phyloP scores from a whole-genome alignment of 2,797 vertebrate species.

The Podarcis siculus region DNA sequence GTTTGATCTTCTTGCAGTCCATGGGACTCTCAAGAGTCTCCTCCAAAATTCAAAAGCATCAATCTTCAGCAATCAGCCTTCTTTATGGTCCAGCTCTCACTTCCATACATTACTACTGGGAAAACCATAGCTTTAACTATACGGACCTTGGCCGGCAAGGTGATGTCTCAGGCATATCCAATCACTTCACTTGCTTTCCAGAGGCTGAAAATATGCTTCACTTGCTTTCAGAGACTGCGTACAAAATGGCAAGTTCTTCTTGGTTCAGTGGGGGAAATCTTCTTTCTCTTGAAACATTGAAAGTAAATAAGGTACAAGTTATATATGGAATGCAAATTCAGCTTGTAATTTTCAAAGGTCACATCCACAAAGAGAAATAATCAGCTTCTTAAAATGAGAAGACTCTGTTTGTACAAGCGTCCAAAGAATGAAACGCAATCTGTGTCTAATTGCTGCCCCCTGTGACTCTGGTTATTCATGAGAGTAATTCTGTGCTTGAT shows the following conservation, averaged over 20 bases:
- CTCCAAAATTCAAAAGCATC: no score
- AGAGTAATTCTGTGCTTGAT: not conserved
- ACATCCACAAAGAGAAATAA: not conserved
- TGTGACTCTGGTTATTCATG: not conserved
- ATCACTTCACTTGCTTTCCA: not conserved
- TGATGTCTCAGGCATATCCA: not conserved
- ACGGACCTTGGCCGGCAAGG: no score
- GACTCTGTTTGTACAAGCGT: not conserved
- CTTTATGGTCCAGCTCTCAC: no score
- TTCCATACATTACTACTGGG: no score
- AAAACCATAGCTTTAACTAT: no score
- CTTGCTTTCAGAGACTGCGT: not conserved
- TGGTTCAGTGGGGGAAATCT: not conserved
- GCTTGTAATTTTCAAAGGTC: not conserved
- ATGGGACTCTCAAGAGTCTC: no score
- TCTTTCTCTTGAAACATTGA: conserved; percentile 23
- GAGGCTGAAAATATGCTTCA: conserved; percentile 6
- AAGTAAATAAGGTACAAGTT: not conserved
- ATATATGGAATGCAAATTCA: not conserved
- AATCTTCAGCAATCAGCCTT: no score
- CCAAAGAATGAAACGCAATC: conserved; percentile 18
- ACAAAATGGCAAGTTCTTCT: not conserved
- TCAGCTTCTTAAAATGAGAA: not conserved
- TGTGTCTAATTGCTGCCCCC: not conserved
- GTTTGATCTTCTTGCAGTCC: no score